Percentiles rank a stretch among this genome's conserved stretches.
These are phyloP conservation scores for Sebastes schlegelii DNA, from an alignment of 2,113 vertebrate species.

Conservation along the genomic window DNA sequence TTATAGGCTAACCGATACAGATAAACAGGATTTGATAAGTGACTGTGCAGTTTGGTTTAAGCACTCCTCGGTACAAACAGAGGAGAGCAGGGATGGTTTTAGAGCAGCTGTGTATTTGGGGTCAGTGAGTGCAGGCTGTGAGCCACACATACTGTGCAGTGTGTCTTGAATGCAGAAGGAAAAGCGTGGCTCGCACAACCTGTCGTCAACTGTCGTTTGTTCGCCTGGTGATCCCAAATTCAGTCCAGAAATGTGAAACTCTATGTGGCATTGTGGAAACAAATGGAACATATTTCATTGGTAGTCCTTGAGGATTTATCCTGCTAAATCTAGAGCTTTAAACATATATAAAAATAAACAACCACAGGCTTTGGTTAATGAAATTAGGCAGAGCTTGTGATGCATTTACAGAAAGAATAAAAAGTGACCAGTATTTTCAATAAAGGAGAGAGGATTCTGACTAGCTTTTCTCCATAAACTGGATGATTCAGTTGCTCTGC, in stretches of 20 bases:
- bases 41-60: slow-evolving; percentile 32
- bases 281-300: slow-evolving; percentile 21
- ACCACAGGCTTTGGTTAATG: slow-evolving; percentile 9
- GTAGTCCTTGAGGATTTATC: slow-evolving; percentile 16
- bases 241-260: slow-evolving; percentile 48
- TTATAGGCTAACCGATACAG: slow-evolving; percentile 18
- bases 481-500: slow-evolving; percentile 46
- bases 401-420: slow-evolving; percentile 11
- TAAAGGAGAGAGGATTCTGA: slow-evolving; percentile 26
- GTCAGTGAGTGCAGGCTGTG: slow-evolving; percentile 72
- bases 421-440: slow-evolving; percentile 22
- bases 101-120: slow-evolving; percentile 73
- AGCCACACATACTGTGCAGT: slow-evolving; percentile 62
- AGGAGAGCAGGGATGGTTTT: slow-evolving; percentile 52
- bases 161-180: slow-evolving; percentile 67
- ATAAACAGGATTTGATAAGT: slow-evolving; percentile 20
- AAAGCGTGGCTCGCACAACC: slow-evolving; percentile 28
- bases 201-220: slow-evolving; percentile 29
- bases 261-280: not conserved
- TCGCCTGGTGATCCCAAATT: slow-evolving; percentile 58
- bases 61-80: slow-evolving; percentile 33
- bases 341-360: not conserved
- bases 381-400: not conserved
- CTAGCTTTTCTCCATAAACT: slow-evolving; percentile 19
- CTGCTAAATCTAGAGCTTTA: slow-evolving; percentile 21